Percentiles rank a stretch among this genome's conserved stretches.
These are phyloP conservation scores for Neocrepidodera transversa DNA, from an alignment of 2,888 invertebrate species.

Conservation along the genomic window DNA sequence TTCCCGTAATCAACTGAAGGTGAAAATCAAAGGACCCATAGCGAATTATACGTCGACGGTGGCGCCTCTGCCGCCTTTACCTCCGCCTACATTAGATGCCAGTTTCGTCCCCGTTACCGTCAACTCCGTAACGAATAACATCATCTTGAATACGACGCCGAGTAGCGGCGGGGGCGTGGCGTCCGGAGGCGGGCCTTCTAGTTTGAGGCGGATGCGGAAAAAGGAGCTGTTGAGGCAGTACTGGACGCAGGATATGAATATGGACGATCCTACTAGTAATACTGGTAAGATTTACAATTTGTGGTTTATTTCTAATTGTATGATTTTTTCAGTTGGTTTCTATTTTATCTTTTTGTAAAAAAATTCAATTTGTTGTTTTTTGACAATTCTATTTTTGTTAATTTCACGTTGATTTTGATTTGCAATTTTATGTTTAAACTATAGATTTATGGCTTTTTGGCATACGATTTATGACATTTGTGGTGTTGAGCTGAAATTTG, in stretches of 20 bases:
- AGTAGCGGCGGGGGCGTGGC: conserved; percentile 20
- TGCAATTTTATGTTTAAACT: no score
- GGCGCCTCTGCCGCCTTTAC: conserved; percentile 66
- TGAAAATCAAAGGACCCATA: conserved; percentile 89
- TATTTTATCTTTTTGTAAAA: no score
- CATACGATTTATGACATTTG: no score
- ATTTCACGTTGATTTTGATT: no score
- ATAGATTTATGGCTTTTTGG: no score
- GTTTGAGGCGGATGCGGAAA: conserved; percentile 85
- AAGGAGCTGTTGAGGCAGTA: conserved; percentile 86
- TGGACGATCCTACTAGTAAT: conserved; percentile 74
- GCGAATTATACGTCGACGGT: conserved; percentile 75
- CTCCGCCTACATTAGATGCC: conserved; percentile 57
- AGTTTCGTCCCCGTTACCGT: conserved; percentile 53
- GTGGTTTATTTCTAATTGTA: background rate
- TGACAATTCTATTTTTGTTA: no score
- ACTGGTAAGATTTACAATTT: conserved; percentile 30
- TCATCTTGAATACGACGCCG: conserved; percentile 48
- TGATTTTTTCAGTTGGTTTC: background rate
- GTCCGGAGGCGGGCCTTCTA: conserved; percentile 70
- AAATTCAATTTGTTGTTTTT: no score
- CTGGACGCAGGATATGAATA: conserved; percentile 86
- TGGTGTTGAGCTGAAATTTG: no score
- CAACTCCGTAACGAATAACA: conserved; percentile 60
- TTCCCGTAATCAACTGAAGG: conserved; percentile 84